Evolutionary conservation across 2,113 vertebrate species (phyloP).

Genomic region (Erinaceus europaeus): DNA sequence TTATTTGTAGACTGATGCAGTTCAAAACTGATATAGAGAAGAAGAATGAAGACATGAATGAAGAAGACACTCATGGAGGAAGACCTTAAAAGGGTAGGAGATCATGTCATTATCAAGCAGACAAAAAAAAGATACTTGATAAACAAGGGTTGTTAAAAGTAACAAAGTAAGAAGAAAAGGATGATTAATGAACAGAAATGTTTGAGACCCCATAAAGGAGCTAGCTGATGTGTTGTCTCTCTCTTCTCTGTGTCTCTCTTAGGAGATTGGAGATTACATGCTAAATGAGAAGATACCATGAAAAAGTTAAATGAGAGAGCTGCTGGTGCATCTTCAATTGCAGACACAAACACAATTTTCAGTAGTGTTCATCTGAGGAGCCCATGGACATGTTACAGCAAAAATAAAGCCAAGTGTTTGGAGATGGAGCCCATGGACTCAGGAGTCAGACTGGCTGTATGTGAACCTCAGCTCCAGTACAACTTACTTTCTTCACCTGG

Average conservation of each 20-base stretch:
- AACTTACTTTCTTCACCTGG: background rate
- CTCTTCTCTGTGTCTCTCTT: too few relatives aligned
- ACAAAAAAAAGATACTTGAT: background rate
- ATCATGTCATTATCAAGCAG: background rate
- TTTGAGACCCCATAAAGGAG: background rate
- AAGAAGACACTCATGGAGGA: background rate
- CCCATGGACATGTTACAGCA: too few relatives aligned
- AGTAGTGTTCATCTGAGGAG: rapidly evolving
- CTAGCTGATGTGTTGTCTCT: background rate
- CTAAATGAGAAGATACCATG: background rate
- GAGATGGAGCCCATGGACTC: rapidly evolving
- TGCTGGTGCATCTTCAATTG: background rate
- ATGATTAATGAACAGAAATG: background rate
- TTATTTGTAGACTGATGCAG: background rate
- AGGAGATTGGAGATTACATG: background rate
- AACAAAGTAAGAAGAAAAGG: background rate
- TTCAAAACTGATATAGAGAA: background rate
- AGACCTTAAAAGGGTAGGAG: background rate
- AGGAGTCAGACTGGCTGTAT: background rate
- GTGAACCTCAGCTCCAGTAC: background rate
- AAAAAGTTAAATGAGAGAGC: background rate
- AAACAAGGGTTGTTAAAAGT: background rate
- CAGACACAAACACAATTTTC: background rate
- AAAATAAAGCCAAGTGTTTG: background rate
- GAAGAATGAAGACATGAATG: background rate